Evolutionary conservation across 2,113 vertebrate genomes (phyloP).

Genomic region (Rissa tridactyla): DNA sequence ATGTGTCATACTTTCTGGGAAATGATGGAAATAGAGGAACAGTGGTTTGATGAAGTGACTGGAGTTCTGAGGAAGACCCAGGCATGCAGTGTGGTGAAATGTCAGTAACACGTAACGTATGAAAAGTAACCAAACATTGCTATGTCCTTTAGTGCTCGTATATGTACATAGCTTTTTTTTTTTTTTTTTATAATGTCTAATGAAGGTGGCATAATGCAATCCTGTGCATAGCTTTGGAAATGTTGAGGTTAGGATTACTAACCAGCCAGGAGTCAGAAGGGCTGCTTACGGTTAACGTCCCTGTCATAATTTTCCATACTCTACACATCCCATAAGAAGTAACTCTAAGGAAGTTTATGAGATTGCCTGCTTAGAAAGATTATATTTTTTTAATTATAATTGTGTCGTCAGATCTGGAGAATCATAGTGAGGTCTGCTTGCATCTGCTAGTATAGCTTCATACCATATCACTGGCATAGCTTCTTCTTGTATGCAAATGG

Average conservation of each 20-base stretch:
- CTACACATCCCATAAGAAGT: not conserved
- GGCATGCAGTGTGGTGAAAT: not conserved
- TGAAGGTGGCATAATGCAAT: not conserved
- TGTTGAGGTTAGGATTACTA: not conserved
- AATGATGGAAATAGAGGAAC: not conserved
- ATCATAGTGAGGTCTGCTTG: not conserved
- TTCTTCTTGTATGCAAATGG: not conserved
- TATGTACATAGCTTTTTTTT: not conserved
- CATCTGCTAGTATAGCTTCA: not conserved
- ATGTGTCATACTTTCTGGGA: not conserved
- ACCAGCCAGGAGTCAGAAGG: not conserved
- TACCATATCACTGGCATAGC: not conserved
- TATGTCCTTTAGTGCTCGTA: not conserved
- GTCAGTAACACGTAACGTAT: not conserved
- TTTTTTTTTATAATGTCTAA: not conserved
- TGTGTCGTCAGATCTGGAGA: not conserved
- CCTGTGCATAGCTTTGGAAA: not conserved
- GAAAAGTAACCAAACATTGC: not conserved
- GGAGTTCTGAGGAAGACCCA: not conserved
- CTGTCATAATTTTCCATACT: not conserved
- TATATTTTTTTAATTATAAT: not conserved
- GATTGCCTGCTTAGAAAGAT: not conserved
- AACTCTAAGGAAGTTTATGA: not conserved
- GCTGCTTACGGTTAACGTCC: not conserved
- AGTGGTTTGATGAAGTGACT: not conserved